Base-by-base conservation (phyloP, 2,797 vertebrate genomes). In the Denticeps clupeoides region DNA sequence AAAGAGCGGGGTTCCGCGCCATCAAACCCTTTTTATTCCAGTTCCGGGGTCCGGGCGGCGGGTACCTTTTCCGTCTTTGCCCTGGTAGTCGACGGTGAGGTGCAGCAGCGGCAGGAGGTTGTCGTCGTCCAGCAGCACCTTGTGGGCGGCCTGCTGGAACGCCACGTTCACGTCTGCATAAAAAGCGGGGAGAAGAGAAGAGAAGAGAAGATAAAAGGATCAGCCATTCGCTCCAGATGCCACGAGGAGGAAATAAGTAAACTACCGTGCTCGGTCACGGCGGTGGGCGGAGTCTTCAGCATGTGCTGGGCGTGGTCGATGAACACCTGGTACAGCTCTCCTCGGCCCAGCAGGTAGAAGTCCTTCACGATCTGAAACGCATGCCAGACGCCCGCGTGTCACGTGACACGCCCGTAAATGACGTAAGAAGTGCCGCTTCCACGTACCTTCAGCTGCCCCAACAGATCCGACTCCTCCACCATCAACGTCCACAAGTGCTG, bases 191-290 rank as follows among this genome's bases (percentile, higher is more conserved):
- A n/a, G n/a, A n/a, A n/a, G n/a, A n/a, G n/a, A n/a, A n/a, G n/a
- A n/a, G n/a, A n/a, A n/a, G n/a, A 31, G 1, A 13, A 13, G 3
- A 26, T 7, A 12, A n/a, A n/a, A n/a, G n/a, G n/a, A n/a, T n/a
- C n/a, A n/a, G n/a, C n/a, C n/a, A n/a, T n/a, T n/a, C n/a, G n/a
- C n/a, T n/a, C n/a, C n/a, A n/a, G n/a, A n/a, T n/a, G n/a, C n/a
- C n/a, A n/a, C n/a, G n/a, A n/a, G n/a, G n/a, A n/a, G n/a, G n/a
- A n/a, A n/a, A n/a, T n/a, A n/a, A n/a, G n/a, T n/a, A n/a, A n/a
- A n/a, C n/a, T 73, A 96, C 94, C 95, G 3, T 99, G 95, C 67
- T 98, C 95, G 0, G 93, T 98, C 55, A 99, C 94, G 3, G 91
- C 87, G 0, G 91, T 92, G 0, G 94, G 94, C 1, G 91, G 94